phyloP scores from a whole-genome alignment of 2,113 vertebrate species.

The Thalassarche chlororhynchos region DNA sequence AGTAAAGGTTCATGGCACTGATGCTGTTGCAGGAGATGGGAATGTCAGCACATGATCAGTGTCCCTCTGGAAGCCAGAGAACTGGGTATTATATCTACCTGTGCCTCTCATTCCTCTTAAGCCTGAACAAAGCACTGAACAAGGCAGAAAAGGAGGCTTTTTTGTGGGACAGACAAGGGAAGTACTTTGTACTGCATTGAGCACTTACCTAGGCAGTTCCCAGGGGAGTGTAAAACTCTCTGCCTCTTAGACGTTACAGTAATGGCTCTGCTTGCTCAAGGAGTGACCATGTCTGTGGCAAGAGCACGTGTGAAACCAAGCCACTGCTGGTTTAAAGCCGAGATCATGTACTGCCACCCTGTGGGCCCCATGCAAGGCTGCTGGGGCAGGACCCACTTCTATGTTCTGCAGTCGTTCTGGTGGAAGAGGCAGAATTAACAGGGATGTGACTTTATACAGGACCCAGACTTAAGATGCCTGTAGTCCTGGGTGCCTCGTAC shows the following conservation, averaged over 20 bases:
- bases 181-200: not conserved
- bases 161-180: not conserved
- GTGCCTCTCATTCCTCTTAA: not conserved
- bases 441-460: not conserved
- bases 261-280: not conserved
- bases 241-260: not conserved
- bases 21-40: not conserved
- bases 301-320: not conserved
- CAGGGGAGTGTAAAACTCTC: not conserved
- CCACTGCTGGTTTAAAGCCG: not conserved
- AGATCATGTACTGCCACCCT: constrained; percentile 10
- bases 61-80: not conserved
- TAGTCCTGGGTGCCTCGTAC: not conserved
- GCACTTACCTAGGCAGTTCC: not conserved
- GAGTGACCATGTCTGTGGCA: not conserved
- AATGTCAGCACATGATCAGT: not conserved
- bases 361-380: not conserved
- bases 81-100: accelerated
- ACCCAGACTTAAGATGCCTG: not conserved
- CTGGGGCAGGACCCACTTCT: not conserved
- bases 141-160: not conserved
- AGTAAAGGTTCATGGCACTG: not conserved
- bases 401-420: not conserved
- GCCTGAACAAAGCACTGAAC: not conserved
- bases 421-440: not conserved